Percentiles rank a stretch among this genome's conserved stretches.
These are phyloP conservation scores for Styela plicata DNA, from an alignment of 23 tunicate genomes.

Conservation along the genomic window DNA sequence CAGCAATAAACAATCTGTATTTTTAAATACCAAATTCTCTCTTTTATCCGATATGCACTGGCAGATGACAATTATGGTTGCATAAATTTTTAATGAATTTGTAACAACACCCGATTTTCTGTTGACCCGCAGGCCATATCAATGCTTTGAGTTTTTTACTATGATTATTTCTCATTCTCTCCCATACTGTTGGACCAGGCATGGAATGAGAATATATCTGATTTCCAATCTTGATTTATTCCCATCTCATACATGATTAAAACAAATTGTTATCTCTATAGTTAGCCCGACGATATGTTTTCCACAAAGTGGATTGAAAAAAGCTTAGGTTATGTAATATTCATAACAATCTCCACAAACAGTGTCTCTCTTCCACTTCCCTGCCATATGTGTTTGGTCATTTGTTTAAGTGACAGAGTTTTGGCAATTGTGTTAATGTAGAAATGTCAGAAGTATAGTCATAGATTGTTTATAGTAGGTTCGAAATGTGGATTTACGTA, in stretches of 20 bases:
- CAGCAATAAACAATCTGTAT: background rate
- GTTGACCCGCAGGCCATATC: background rate
- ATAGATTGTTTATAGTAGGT: too few relatives aligned
- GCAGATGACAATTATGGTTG: background rate
- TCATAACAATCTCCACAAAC: background rate
- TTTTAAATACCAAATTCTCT: background rate
- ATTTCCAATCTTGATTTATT: too few relatives aligned
- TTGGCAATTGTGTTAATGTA: too few relatives aligned
- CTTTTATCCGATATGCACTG: background rate
- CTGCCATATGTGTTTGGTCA: background rate
- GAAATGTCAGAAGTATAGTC: too few relatives aligned
- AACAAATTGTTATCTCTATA: too few relatives aligned
- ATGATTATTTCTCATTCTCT: background rate
- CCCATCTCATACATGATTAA: too few relatives aligned
- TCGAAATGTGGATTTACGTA: too few relatives aligned
- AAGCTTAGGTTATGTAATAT: background rate
- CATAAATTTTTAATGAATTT: background rate
- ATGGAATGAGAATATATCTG: too few relatives aligned
- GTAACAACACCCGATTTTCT: background rate
- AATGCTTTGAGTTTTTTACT: background rate
- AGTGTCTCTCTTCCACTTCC: background rate
- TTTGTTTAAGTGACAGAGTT: background rate
- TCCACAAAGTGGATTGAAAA: background rate
- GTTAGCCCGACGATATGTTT: too few relatives aligned
- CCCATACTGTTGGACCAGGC: too few relatives aligned